A percentile compares a stretch with the other conserved stretches of the same genome.
phyloP scores from a whole-genome alignment of 1,140 invertebrate species.

The Sminthurinus signatus region DNA sequence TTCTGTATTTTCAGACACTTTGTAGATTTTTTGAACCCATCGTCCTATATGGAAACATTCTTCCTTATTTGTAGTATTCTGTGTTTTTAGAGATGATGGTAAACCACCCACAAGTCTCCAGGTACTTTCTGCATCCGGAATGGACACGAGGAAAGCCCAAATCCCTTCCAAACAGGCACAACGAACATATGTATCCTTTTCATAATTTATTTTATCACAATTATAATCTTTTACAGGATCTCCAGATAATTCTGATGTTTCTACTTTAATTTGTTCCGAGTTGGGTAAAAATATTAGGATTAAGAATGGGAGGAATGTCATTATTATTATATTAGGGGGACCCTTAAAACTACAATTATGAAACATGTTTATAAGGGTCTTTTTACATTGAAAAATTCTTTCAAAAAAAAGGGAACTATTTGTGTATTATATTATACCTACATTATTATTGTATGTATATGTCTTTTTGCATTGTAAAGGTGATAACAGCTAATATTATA shows the following conservation, averaged over 20 bases:
- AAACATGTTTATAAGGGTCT: too few species aligned
- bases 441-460: too few species aligned
- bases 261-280: background rate
- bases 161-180: constrained; percentile 2
- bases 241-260: background rate
- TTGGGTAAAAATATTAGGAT: background rate
- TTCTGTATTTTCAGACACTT: too few species aligned
- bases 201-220: background rate
- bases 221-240: background rate
- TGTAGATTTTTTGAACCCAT: background rate
- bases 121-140: background rate
- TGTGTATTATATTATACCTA: too few species aligned
- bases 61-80: too few species aligned
- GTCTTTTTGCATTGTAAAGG: too few species aligned
- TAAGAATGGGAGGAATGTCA: background rate
- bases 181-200: background rate
- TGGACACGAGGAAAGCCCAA: background rate
- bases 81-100: too few species aligned
- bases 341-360: too few species aligned
- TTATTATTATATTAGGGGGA: too few species aligned
- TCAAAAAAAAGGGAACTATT: too few species aligned
- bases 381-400: too few species aligned
- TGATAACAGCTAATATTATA: too few species aligned
- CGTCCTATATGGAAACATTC: background rate
- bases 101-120: background rate